Evolutionary conservation across 2,888 invertebrate species (phyloP), one percentile per base, ranked within the genome.

Genomic region (Chydorus sphaericus): DNA sequence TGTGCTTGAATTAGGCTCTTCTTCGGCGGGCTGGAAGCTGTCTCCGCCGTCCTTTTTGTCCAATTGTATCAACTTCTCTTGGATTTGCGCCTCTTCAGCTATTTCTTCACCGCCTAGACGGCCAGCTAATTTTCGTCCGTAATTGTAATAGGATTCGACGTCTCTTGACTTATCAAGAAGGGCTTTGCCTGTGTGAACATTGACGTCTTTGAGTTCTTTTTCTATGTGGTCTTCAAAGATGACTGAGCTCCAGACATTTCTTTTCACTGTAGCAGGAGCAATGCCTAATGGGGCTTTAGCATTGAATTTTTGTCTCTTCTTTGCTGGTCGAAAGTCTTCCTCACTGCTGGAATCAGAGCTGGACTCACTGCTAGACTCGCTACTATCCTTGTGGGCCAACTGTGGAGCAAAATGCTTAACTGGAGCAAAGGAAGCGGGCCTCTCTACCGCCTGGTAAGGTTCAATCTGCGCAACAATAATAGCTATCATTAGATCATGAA

Each of bases 61-160:
- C 16, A 52, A 26, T 14, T 36, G 16, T 18, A 16, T 18, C 18
- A 52, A 18, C 31, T 33, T 36, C 23, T 52, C 33, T 2, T 37
- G 52, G 11, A 36, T 36, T 33, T 33, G 23, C 11, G 33, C n/a
- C 26, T 52, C 52, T 36, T 31, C n/a, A 16, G 23, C 52, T 5
- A 31, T 7, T 10, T 52, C 52, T 20, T 52, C 33, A 20, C 20
- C 23, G 18, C 23, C 26, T n/a, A 26, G 23, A 16, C 28, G 30
- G n/a, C 11, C 20, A 28, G 49, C 28, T 10, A 48, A n/a, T 18
- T 29, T 48, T 7, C 37, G 37, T n/a, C 31, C 77, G 67, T 81
- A 82, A 69, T 84, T 81, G 70, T 88, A 87, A n/a, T n/a, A n/a
- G 68, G 80, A 81, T 70, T 88, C 87, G 53, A 86, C 82, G 67